Percentiles rank a stretch among this genome's conserved stretches.
Evolutionary conservation across 2,113 vertebrate species (phyloP).

Genomic region (Semnornis frantzii): DNA sequence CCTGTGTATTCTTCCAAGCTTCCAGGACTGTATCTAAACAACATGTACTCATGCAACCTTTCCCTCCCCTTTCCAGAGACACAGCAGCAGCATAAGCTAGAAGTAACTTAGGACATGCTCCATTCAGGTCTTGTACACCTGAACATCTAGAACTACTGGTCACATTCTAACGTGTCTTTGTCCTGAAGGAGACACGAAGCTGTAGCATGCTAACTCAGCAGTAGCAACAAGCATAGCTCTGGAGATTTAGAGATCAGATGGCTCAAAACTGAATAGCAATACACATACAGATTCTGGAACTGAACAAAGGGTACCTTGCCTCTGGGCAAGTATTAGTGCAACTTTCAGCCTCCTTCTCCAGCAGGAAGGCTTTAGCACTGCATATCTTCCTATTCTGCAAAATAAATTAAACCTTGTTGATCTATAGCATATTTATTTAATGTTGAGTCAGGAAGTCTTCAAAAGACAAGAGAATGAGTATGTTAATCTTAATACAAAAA

Average conservation of each 20-base stretch:
- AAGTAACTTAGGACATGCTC: background rate
- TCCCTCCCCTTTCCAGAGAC: background rate
- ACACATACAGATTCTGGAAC: background rate
- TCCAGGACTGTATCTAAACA: background rate
- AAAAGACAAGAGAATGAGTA: background rate
- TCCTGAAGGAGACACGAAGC: background rate
- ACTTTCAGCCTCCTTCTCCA: background rate
- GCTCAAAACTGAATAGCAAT: background rate
- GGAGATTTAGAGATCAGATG: background rate
- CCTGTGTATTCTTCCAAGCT: fast-evolving
- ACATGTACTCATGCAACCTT: background rate
- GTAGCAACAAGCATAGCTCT: background rate
- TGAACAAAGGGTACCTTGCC: background rate
- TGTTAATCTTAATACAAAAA: background rate
- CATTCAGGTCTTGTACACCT: background rate
- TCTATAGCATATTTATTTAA: background rate
- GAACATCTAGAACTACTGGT: background rate
- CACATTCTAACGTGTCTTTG: background rate
- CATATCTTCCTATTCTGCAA: background rate
- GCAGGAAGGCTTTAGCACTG: background rate
- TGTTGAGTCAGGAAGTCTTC: background rate
- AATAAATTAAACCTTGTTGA: background rate
- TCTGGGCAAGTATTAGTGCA: background rate
- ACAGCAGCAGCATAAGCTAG: background rate
- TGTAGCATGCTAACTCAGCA: background rate